Evolutionary conservation across 1,140 invertebrate species (phyloP).

Genomic region (Trypoxylus dichotomus): DNA sequence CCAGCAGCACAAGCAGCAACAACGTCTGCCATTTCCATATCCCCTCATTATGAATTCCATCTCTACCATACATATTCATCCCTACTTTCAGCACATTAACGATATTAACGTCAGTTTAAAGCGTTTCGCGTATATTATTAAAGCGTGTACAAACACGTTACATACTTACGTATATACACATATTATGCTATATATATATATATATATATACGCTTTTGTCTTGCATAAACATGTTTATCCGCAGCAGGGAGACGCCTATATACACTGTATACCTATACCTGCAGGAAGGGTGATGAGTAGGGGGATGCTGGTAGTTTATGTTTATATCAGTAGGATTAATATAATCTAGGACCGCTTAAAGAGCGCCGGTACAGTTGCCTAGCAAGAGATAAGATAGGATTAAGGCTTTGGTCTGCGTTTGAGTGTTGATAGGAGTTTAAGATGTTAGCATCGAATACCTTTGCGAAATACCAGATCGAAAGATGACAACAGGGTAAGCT

Average conservation of each 20-base stretch:
- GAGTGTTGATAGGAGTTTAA: too few species aligned
- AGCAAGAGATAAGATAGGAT: too few species aligned
- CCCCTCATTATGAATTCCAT: background rate
- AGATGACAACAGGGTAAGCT: too few species aligned
- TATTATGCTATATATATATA: too few species aligned
- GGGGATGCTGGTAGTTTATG: background rate
- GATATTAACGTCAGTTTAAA: conserved; percentile 3
- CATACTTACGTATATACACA: too few species aligned
- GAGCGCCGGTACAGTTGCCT: background rate
- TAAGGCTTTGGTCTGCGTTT: too few species aligned
- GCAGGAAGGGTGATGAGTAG: too few species aligned
- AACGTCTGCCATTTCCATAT: background rate
- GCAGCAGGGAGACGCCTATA: background rate
- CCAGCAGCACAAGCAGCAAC: too few species aligned
- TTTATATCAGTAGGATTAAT: background rate
- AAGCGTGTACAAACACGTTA: background rate
- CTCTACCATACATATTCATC: conserved; percentile 2
- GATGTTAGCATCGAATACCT: too few species aligned
- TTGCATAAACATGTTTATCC: conserved; percentile 2
- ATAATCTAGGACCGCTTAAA: background rate
- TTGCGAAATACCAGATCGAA: too few species aligned
- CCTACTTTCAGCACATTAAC: background rate
- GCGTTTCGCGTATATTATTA: background rate
- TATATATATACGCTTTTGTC: background rate
- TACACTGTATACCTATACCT: too few species aligned